Evolutionary conservation across 2,888 invertebrate species (phyloP).

Genomic region (Thereva unica): DNA sequence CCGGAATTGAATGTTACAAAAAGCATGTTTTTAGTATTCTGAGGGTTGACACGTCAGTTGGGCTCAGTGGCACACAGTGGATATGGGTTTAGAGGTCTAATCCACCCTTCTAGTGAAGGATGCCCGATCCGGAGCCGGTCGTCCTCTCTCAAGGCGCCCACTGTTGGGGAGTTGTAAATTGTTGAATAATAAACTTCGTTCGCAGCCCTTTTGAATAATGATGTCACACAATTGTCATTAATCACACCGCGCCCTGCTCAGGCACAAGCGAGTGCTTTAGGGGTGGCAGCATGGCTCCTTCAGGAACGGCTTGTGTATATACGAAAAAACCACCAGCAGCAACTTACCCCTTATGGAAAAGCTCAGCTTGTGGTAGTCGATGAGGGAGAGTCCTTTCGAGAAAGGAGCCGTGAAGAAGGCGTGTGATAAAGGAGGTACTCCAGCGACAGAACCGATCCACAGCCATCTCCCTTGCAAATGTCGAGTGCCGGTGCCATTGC

Average conservation of each 20-base stretch:
- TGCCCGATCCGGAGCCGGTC: constrained; percentile 3
- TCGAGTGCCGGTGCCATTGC: background rate
- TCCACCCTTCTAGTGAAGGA: constrained; percentile 14
- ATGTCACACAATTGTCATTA: constrained; percentile 37
- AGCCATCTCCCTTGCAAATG: constrained; percentile 1
- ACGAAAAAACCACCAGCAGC: constrained; percentile 17
- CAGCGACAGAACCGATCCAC: constrained; percentile 19
- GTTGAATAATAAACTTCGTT: constrained; percentile 36
- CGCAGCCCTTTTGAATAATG: constrained; percentile 36
- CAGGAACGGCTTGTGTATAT: constrained; percentile 7
- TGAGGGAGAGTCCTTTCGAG: background rate
- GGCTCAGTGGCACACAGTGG: constrained; percentile 4
- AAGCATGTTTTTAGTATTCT: constrained; percentile 4
- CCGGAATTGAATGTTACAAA: background rate
- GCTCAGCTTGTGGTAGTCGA: constrained; percentile 31
- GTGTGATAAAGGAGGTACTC: constrained; percentile 12
- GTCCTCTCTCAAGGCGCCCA: background rate
- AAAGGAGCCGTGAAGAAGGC: constrained; percentile 24
- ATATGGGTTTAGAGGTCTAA: background rate
- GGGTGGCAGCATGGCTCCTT: background rate
- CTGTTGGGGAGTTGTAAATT: constrained; percentile 33
- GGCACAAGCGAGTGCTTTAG: constrained; percentile 17
- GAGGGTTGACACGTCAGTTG: background rate
- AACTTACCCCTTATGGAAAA: constrained; percentile 25
- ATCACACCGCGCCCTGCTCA: constrained; percentile 33